Evolutionary conservation across 2,888 invertebrate species (phyloP).

Genomic region (Lasioglossum malachurum): DNA sequence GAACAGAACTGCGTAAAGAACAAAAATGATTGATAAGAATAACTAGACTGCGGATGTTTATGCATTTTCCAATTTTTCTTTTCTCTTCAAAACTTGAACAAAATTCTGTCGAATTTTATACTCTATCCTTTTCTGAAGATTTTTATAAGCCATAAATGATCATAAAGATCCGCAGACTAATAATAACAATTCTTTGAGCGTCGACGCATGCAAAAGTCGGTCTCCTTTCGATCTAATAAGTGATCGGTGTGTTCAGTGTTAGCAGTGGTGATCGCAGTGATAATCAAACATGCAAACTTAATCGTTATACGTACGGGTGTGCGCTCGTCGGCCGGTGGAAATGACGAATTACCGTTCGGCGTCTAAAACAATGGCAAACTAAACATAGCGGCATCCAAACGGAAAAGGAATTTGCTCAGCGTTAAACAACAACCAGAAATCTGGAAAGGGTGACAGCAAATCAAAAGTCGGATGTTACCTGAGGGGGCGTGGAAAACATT

Average conservation of each 20-base stretch:
- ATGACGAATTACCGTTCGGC: constrained; percentile 73
- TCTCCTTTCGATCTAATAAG: neutral
- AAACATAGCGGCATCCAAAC: constrained; percentile 83
- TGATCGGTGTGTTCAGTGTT: constrained; percentile 11
- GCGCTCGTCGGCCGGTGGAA: constrained; percentile 87
- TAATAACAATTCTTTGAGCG: neutral
- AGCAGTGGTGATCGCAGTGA: constrained; percentile 12
- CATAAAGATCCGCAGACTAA: too few relatives aligned
- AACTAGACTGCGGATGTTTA: too few relatives aligned
- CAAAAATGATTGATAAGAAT: neutral
- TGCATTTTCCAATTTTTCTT: too few relatives aligned
- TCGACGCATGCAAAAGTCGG: neutral
- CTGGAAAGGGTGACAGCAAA: constrained; percentile 57
- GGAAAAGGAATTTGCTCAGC: constrained; percentile 84
- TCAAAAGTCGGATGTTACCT: constrained; percentile 70
- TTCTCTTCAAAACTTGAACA: too few relatives aligned
- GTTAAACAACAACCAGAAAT: constrained; percentile 84
- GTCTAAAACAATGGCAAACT: constrained; percentile 83
- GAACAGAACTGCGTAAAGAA: neutral
- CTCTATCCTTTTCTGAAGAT: too few relatives aligned
- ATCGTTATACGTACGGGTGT: constrained; percentile 89
- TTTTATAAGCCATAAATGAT: too few relatives aligned
- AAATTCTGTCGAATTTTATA: too few relatives aligned
- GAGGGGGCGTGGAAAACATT: constrained; percentile 34
- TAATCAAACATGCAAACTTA: constrained; percentile 63